Conservation (phyloP, 2,888 invertebrate species). For the Exocentrus adspersus region DNA sequence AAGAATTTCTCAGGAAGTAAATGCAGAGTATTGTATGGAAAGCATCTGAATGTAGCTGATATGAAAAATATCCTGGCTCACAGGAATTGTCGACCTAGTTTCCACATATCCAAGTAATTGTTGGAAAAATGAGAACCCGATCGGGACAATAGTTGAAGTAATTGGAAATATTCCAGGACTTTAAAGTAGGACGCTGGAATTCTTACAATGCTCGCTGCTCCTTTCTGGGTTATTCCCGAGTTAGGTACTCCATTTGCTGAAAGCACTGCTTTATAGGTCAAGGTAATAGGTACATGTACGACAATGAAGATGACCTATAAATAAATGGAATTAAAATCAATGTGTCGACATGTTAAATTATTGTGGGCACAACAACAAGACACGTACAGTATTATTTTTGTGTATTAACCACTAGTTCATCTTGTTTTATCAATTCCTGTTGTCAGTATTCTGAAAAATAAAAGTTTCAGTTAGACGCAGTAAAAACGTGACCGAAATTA, state of each 20-base stretch:
- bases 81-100: constrained; percentile 33
- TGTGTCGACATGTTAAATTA: too few relatives aligned
- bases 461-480: constrained; percentile 34
- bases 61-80: neutral
- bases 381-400: too few relatives aligned
- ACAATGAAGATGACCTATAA: too few relatives aligned
- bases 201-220: constrained; percentile 21
- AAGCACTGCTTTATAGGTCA: too few relatives aligned
- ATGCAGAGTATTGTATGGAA: too few relatives aligned
- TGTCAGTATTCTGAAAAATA: constrained; percentile 32
- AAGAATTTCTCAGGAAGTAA: too few relatives aligned
- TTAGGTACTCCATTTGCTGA: too few relatives aligned
- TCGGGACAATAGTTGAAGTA: constrained; percentile 31
- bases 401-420: constrained; percentile 1
- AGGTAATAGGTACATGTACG: too few relatives aligned
- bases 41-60: too few relatives aligned
- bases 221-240: constrained; percentile 35
- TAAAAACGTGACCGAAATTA: constrained; percentile 41
- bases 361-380: too few relatives aligned
- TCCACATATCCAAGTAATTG: constrained; percentile 34
- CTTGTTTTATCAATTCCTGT: constrained; percentile 32
- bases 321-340: too few relatives aligned
- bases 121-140: constrained; percentile 38
- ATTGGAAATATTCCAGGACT: constrained; percentile 36
- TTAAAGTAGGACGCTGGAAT: constrained; percentile 5